These are phyloP conservation scores for Zophobas atratus DNA, from an alignment of 1,140 invertebrate species.

Conservation along the genomic window DNA sequence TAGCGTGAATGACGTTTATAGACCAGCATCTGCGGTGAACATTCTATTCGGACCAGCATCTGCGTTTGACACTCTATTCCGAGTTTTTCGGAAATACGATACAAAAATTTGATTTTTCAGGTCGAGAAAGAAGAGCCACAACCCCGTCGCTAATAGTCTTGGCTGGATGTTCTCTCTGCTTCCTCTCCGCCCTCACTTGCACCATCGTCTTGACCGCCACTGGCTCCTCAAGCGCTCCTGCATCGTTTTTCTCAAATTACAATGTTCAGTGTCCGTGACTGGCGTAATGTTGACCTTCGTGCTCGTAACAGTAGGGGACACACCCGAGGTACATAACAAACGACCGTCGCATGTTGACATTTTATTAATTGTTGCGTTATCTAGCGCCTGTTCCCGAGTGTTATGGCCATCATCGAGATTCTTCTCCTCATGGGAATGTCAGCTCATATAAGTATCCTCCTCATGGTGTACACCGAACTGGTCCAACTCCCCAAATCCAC, in stretches of 20 bases:
- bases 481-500: constrained; percentile 69
- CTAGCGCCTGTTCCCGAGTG: constrained; percentile 57
- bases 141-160: constrained; percentile 55
- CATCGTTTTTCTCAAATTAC: constrained; percentile 54
- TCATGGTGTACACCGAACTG: constrained; percentile 74
- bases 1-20: too few relatives aligned
- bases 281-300: constrained; percentile 53
- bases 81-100: too few relatives aligned
- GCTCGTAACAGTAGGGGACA: constrained; percentile 51
- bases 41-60: too few relatives aligned
- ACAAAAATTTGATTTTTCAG: constrained; percentile 39
- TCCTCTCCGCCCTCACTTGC: constrained; percentile 48
- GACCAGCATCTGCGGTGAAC: too few relatives aligned
- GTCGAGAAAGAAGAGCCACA: constrained; percentile 29
- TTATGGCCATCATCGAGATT: constrained; percentile 69
- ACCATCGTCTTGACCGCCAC: constrained; percentile 51
- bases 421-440: constrained; percentile 73
- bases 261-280: constrained; percentile 58
- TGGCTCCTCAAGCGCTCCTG: constrained; percentile 55
- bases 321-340: constrained; percentile 53
- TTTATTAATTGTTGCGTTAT: constrained; percentile 45
- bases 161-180: constrained; percentile 53
- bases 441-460: constrained; percentile 73
- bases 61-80: too few relatives aligned
- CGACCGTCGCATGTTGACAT: not conserved